Conservation (phyloP, 1,140 invertebrate species). For the Bombus vancouverensis region DNA sequence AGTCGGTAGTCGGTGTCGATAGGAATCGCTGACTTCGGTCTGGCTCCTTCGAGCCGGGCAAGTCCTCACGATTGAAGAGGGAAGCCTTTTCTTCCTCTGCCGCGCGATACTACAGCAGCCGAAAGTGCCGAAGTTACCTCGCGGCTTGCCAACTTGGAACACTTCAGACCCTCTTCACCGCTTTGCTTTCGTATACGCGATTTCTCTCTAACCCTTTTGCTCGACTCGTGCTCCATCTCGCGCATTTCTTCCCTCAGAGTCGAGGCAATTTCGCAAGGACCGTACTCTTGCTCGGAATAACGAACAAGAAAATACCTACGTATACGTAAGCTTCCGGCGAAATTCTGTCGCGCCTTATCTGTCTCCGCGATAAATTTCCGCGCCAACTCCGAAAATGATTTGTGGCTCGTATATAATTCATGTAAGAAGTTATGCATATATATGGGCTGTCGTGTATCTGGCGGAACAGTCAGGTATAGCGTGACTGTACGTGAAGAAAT, state of each 20-base stretch:
- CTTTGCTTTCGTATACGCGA: slow-evolving; percentile 39
- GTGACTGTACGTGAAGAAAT: background rate
- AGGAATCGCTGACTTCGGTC: slow-evolving; percentile 70
- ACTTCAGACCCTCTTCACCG: slow-evolving; percentile 38
- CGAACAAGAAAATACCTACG: background rate
- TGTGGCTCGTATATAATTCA: background rate
- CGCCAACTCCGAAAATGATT: slow-evolving; percentile 16
- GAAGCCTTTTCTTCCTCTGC: slow-evolving; percentile 43
- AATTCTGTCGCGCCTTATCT: background rate
- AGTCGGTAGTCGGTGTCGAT: slow-evolving; percentile 49
- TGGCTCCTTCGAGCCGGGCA: slow-evolving; percentile 61
- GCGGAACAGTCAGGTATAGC: too few species aligned
- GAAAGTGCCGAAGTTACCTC: slow-evolving; percentile 61
- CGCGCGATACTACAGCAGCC: slow-evolving; percentile 53
- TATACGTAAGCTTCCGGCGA: background rate
- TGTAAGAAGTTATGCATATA: background rate
- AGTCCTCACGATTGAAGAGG: slow-evolving; percentile 39
- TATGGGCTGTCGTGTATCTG: background rate
- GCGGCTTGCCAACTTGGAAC: slow-evolving; percentile 58
- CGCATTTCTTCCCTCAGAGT: too few species aligned
- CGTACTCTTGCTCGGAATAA: background rate
- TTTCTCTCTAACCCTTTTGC: background rate
- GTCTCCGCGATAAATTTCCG: slow-evolving; percentile 19
- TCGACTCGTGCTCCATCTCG: too few species aligned
- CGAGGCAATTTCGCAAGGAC: background rate